A percentile compares a stretch with the other conserved stretches of the same genome.
Conservation (phyloP, 2,888 invertebrate genomes). For the Lapara coniferarum region DNA sequence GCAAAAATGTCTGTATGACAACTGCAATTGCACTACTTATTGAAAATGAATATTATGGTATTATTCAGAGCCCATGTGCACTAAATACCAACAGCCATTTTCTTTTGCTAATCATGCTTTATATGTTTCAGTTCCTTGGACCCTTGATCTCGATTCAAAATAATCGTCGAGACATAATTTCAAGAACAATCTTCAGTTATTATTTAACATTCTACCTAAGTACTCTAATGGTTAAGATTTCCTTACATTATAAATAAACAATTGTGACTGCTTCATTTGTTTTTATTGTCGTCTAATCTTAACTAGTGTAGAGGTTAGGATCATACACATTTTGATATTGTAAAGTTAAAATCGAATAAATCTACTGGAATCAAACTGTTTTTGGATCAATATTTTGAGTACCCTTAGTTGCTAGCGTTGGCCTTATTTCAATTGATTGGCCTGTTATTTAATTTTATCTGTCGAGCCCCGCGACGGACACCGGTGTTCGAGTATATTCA, state of each 20-base stretch:
- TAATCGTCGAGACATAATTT: slow-evolving; percentile 64
- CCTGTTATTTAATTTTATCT: too few species aligned
- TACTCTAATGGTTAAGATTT: slow-evolving; percentile 75
- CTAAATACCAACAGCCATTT: too few species aligned
- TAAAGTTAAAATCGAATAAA: background rate
- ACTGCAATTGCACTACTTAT: too few species aligned
- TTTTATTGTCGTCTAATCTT: slow-evolving; percentile 32
- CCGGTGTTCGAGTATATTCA: too few species aligned
- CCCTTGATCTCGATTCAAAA: slow-evolving; percentile 61
- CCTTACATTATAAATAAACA: slow-evolving; percentile 65
- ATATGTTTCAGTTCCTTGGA: slow-evolving; percentile 71
- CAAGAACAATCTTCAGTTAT: slow-evolving; percentile 82
- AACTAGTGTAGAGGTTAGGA: slow-evolving; percentile 3
- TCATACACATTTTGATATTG: slow-evolving; percentile 3
- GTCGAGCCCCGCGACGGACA: too few species aligned
- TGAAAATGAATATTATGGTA: too few species aligned
- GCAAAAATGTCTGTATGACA: too few species aligned
- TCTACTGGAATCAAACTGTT: background rate
- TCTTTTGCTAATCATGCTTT: slow-evolving; percentile 28
- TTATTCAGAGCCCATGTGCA: too few species aligned
- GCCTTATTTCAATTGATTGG: background rate
- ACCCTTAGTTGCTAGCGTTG: too few species aligned
- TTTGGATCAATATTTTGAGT: background rate
- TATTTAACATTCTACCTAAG: slow-evolving; percentile 82
- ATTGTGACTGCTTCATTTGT: slow-evolving; percentile 52